These are phyloP conservation scores for Orius laevigatus DNA, from an alignment of 1,140 invertebrate species.

Conservation along the genomic window DNA sequence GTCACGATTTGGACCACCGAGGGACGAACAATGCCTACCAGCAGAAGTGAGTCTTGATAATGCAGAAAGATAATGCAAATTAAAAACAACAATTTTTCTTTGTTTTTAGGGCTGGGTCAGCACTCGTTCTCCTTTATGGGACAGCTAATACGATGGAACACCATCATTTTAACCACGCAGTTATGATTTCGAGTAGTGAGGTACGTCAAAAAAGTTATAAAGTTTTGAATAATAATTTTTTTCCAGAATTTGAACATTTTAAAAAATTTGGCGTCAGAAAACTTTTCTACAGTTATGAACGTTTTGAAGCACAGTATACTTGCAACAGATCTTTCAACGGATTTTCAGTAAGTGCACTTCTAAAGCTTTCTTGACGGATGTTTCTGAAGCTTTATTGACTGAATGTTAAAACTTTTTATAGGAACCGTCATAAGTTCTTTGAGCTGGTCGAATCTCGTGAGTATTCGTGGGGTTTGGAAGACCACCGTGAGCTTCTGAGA, in stretches of 20 bases:
- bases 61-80: too few species aligned
- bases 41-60: constrained; percentile 47
- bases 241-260: constrained; percentile 43
- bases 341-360: constrained; percentile 37
- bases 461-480: constrained; percentile 34
- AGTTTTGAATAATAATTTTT: constrained; percentile 7
- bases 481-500: constrained; percentile 32
- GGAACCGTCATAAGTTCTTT: constrained; percentile 38
- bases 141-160: constrained; percentile 48
- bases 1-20: constrained; percentile 49
- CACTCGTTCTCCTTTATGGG: constrained; percentile 45
- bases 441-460: constrained; percentile 30
- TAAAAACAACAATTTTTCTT: too few species aligned
- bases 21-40: constrained; percentile 60
- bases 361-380: not conserved
- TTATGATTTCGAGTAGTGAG: constrained; percentile 48
- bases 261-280: constrained; percentile 36
- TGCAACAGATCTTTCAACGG: constrained; percentile 47
- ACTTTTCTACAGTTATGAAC: constrained; percentile 40
- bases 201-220: constrained; percentile 21
- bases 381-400: too few species aligned
- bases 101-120: constrained; percentile 36
- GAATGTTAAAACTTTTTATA: too few species aligned
- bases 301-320: constrained; percentile 46
- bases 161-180: constrained; percentile 52